phyloP scores from a whole-genome alignment of 1,140 invertebrate species.

The Pantala flavescens region DNA sequence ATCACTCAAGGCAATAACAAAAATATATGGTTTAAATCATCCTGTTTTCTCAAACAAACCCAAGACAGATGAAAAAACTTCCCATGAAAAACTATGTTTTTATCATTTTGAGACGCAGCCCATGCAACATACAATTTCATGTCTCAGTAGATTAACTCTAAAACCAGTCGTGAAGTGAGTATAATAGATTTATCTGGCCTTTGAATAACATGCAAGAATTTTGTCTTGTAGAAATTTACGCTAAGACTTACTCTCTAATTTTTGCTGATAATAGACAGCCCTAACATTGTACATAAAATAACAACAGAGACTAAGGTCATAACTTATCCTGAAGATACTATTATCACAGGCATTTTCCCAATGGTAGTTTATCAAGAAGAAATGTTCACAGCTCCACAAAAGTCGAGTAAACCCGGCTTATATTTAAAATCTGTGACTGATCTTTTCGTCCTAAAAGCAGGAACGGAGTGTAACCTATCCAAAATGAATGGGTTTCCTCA shows the following conservation, averaged over 20 bases:
- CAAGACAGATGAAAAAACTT: slow-evolving; percentile 19
- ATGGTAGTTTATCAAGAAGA: slow-evolving; percentile 7
- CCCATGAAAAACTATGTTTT: slow-evolving; percentile 19
- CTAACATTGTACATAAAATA: slow-evolving; percentile 29
- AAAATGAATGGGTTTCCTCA: slow-evolving; percentile 6
- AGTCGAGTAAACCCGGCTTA: not conserved
- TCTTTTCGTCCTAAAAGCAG: slow-evolving; percentile 5
- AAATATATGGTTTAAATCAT: slow-evolving; percentile 39
- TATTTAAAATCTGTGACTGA: not conserved
- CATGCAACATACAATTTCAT: slow-evolving; percentile 10
- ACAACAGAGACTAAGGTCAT: slow-evolving; percentile 43
- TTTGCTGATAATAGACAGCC: slow-evolving; percentile 22
- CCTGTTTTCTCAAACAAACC: slow-evolving; percentile 28
- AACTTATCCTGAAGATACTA: slow-evolving; percentile 46
- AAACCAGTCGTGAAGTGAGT: slow-evolving; percentile 8
- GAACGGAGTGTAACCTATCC: slow-evolving; percentile 8
- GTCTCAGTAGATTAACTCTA: not conserved
- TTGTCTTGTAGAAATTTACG: slow-evolving; percentile 14
- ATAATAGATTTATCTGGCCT: slow-evolving; percentile 6
- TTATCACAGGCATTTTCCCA: slow-evolving; percentile 42
- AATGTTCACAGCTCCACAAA: not conserved
- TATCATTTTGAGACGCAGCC: slow-evolving; percentile 20
- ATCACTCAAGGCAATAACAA: slow-evolving; percentile 39
- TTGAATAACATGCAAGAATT: slow-evolving; percentile 8
- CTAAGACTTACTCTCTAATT: slow-evolving; percentile 13